phyloP scores from a whole-genome alignment of 1,140 invertebrate species.

The Gonioctena quinquepunctata region DNA sequence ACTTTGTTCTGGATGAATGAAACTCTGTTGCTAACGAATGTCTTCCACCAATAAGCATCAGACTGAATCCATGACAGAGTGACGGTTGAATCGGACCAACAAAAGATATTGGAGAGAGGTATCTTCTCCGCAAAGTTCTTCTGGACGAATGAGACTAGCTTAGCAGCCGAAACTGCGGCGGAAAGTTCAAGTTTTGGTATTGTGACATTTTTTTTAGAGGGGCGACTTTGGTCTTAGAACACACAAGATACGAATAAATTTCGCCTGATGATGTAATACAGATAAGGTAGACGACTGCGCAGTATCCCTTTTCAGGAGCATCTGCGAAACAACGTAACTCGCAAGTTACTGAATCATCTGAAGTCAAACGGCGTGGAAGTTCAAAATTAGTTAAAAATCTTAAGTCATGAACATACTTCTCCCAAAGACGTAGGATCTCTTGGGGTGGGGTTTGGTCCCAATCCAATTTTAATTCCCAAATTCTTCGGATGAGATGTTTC shows the following conservation, averaged over 20 bases:
- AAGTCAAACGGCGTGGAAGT: too few relatives aligned
- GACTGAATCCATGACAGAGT: slow-evolving; percentile 24
- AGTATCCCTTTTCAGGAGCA: too few relatives aligned
- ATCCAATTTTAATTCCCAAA: slow-evolving; percentile 42
- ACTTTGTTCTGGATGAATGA: slow-evolving; percentile 46
- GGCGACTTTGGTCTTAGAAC: slow-evolving; percentile 39
- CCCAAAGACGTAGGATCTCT: slow-evolving; percentile 39
- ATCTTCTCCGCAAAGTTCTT: too few relatives aligned
- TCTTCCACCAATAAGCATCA: slow-evolving; percentile 44
- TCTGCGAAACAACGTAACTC: too few relatives aligned
- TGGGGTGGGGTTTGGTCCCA: slow-evolving; percentile 47
- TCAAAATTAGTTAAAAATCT: too few relatives aligned
- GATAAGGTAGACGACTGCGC: too few relatives aligned
- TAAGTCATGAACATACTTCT: too few relatives aligned
- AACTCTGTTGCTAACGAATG: slow-evolving; percentile 55
- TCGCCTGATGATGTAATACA: too few relatives aligned
- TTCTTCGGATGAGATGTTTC: slow-evolving; percentile 49
- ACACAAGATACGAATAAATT: too few relatives aligned
- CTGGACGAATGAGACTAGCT: too few relatives aligned
- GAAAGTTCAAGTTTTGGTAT: slow-evolving; percentile 55
- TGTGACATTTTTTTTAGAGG: slow-evolving; percentile 49
- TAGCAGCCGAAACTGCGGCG: slow-evolving; percentile 51
- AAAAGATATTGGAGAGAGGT: slow-evolving; percentile 21
- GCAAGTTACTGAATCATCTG: too few relatives aligned
- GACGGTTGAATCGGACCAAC: slow-evolving; percentile 28